Conservation (phyloP, 2,888 invertebrate species). For the Protodeltote pygarga region DNA sequence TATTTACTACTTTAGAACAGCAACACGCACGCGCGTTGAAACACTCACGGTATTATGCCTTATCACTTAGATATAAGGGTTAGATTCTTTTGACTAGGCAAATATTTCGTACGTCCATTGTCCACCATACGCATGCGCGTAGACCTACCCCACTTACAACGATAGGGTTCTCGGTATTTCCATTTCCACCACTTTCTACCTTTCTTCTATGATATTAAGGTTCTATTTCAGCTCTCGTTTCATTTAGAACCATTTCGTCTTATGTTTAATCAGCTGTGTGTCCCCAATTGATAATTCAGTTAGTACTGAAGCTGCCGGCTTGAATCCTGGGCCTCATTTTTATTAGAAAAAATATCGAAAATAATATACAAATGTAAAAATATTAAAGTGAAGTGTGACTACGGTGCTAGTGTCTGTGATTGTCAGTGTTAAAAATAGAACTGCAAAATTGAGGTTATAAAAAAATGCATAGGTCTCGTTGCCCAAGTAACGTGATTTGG, state of each 20-base stretch:
- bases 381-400: slow-evolving; percentile 33
- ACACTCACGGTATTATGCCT: slow-evolving; percentile 40
- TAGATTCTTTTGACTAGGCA: slow-evolving; percentile 38
- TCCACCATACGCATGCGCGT: slow-evolving; percentile 75
- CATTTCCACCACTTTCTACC: slow-evolving; percentile 59
- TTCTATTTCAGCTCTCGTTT: slow-evolving; percentile 58
- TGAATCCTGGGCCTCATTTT: slow-evolving; percentile 58
- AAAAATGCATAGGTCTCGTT: slow-evolving; percentile 35
- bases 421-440: slow-evolving; percentile 31
- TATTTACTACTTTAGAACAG: slow-evolving; percentile 61
- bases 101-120: slow-evolving; percentile 62
- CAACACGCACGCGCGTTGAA: slow-evolving; percentile 64
- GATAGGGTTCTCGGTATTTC: slow-evolving; percentile 61
- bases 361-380: slow-evolving; percentile 18
- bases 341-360: slow-evolving; percentile 43
- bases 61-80: slow-evolving; percentile 49
- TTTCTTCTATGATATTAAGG: slow-evolving; percentile 64
- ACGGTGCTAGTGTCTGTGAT: slow-evolving; percentile 49
- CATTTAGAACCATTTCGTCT: slow-evolving; percentile 65
- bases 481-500: slow-evolving; percentile 32
- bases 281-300: slow-evolving; percentile 83
- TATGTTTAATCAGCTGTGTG: slow-evolving; percentile 83
- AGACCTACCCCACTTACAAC: slow-evolving; percentile 60
- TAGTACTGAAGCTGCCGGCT: slow-evolving; percentile 71
- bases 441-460: slow-evolving; percentile 36